These are phyloP conservation scores for Ictidomys tridecemlineatus DNA, from an alignment of 2,113 vertebrate genomes.

Conservation along the genomic window DNA sequence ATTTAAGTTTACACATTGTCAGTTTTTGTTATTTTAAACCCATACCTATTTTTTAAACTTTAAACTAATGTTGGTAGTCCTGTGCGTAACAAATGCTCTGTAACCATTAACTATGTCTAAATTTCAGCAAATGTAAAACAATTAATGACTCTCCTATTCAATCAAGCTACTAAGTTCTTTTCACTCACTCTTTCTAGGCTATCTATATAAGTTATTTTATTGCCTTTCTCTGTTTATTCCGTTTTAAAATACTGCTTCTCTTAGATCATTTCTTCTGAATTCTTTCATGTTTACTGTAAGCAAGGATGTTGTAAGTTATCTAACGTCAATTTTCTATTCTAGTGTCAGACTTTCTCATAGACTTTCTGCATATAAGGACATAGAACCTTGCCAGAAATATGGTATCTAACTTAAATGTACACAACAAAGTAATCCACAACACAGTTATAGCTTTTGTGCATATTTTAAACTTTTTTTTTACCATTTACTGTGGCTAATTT, in stretches of 20 bases:
- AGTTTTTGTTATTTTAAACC: neutral
- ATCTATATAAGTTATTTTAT: neutral
- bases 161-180: neutral
- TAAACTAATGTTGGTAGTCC: neutral
- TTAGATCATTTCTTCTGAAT: neutral
- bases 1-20: neutral
- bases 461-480: neutral
- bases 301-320: neutral
- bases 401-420: neutral
- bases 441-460: neutral
- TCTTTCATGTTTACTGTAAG: neutral
- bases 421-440: neutral
- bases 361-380: neutral
- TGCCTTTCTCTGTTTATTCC: neutral
- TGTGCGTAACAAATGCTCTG: neutral
- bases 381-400: neutral
- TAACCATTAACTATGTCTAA: neutral
- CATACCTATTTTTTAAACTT: neutral
- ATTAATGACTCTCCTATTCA: neutral
- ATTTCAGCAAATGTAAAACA: neutral
- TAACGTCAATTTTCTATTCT: neutral
- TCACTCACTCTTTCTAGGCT: neutral
- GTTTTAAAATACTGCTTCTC: constrained; percentile 33
- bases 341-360: neutral
- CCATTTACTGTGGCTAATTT: neutral